These are phyloP conservation scores for Melanaphis sacchari DNA, from an alignment of 1,140 invertebrate genomes.

Conservation along the genomic window DNA sequence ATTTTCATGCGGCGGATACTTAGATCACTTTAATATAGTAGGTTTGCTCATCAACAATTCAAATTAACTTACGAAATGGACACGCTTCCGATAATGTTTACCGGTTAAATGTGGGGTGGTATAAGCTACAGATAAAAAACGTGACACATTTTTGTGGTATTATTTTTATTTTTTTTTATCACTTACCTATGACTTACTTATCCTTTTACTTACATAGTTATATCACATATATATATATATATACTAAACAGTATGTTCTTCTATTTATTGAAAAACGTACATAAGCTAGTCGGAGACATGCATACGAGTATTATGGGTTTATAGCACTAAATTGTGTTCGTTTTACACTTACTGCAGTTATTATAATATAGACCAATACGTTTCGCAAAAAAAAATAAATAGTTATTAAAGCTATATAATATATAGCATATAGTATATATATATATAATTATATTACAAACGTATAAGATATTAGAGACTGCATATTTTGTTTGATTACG, in stretches of 20 bases:
- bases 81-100: not conserved
- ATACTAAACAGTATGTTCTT: not conserved
- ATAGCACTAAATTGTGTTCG: not conserved
- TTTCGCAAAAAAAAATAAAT: not conserved
- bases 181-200: not conserved
- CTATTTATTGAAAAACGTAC: not conserved
- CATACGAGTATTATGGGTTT: not conserved
- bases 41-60: slow-evolving; percentile 36
- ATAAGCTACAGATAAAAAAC: not conserved
- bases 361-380: not conserved
- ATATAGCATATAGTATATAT: no score
- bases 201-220: not conserved
- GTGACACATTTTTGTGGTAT: not conserved
- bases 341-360: not conserved
- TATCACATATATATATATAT: not conserved
- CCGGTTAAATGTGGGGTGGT: not conserved
- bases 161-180: not conserved
- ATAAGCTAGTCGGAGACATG: not conserved
- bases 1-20: not conserved
- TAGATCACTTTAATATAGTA: not conserved
- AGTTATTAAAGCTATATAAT: no score
- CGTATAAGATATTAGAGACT: not conserved
- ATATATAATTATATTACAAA: no score
- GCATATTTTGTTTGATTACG: not conserved
- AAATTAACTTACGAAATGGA: slow-evolving; percentile 15